Evolutionary conservation across 2,888 invertebrate genomes (phyloP).

Genomic region (Mythimna loreyi): DNA sequence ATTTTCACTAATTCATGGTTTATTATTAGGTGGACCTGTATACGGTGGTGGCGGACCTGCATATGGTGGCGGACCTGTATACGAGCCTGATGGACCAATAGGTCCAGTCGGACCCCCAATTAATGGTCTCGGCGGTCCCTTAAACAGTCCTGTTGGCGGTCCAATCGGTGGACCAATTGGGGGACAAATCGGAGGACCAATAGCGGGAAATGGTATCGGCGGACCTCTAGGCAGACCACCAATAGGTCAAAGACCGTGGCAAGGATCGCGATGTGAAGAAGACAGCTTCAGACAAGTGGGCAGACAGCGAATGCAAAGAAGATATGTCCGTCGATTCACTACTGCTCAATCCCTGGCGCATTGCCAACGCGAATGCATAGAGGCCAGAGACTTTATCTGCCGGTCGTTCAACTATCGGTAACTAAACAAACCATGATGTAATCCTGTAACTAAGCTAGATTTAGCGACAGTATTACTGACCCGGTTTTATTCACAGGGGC

Average conservation of each 20-base stretch:
- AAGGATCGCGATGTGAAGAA: constrained; percentile 94
- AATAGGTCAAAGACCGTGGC: constrained; percentile 82
- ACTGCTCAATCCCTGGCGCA: constrained; percentile 94
- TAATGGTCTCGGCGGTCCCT: constrained; percentile 50
- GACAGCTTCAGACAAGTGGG: constrained; percentile 96
- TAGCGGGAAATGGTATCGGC: constrained; percentile 73
- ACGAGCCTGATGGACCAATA: constrained; percentile 57
- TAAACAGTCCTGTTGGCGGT: constrained; percentile 77
- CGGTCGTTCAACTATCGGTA: constrained; percentile 96
- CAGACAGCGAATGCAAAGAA: constrained; percentile 94
- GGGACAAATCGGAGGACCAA: constrained; percentile 76
- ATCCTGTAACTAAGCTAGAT: constrained; percentile 45
- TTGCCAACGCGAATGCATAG: constrained; percentile 96
- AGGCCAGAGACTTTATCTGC: constrained; percentile 95
- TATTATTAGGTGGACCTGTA: constrained; percentile 59
- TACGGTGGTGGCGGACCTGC: constrained; percentile 54
- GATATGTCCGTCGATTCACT: constrained; percentile 94
- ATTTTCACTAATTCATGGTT: background rate
- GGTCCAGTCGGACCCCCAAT: constrained; percentile 54
- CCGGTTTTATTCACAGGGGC: constrained; percentile 76
- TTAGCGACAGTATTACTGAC: constrained; percentile 46
- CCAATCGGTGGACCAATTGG: constrained; percentile 76
- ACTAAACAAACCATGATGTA: constrained; percentile 50
- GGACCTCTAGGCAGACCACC: constrained; percentile 81
- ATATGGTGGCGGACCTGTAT: constrained; percentile 50